These are phyloP conservation scores for Phoebastria nigripes DNA, from an alignment of 2,797 vertebrate species.

Conservation along the genomic window DNA sequence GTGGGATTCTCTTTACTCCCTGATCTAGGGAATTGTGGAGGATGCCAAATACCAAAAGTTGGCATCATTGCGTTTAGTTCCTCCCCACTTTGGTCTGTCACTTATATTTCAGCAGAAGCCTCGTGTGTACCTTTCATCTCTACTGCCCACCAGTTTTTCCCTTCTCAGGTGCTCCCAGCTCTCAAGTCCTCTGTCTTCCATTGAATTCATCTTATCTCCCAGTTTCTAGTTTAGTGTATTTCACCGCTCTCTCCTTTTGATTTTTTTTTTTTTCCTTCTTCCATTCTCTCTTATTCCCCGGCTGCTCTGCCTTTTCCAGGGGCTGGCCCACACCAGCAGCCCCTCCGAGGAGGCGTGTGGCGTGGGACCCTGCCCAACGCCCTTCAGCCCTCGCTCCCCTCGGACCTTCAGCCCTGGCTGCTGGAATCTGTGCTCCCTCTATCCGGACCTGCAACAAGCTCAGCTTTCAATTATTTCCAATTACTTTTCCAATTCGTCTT, in stretches of 20 bases:
- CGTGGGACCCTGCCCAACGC: not conserved
- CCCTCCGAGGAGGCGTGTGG: not conserved
- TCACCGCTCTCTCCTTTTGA: not conserved
- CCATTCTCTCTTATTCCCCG: not conserved
- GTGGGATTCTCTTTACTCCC: not conserved
- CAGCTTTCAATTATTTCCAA: not conserved
- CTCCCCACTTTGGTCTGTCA: not conserved
- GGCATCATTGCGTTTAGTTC: not conserved
- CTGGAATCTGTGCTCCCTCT: not conserved
- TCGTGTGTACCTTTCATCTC: accelerated
- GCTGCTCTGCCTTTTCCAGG: not conserved
- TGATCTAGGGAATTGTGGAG: not conserved
- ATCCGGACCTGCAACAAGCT: not conserved
- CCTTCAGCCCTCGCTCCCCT: not conserved
- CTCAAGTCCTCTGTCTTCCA: not conserved
- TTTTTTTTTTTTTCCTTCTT: not conserved
- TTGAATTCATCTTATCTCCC: not conserved
- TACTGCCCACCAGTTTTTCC: not conserved
- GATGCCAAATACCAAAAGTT: not conserved
- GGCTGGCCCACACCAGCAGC: not conserved
- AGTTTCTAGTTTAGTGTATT: not conserved
- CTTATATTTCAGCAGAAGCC: not conserved
- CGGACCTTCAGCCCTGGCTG: not conserved
- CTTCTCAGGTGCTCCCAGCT: not conserved
- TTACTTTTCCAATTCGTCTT: not conserved